phyloP scores from a whole-genome alignment of 92 coral and sea anemone species.

The Porites cylindrica region DNA sequence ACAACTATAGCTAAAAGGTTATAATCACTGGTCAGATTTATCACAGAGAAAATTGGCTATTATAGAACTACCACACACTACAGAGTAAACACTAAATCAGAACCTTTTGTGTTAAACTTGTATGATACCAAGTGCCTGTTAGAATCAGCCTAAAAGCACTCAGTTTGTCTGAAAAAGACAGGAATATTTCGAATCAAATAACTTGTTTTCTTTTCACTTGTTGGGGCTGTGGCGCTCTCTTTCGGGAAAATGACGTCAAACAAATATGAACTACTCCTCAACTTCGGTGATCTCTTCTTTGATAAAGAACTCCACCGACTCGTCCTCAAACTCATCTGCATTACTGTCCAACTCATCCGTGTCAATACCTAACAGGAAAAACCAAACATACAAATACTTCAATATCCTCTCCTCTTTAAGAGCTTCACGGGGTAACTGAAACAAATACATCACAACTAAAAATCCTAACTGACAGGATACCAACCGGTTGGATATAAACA shows the following conservation, averaged over 20 bases:
- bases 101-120: background rate
- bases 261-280: slow-evolving; percentile 71
- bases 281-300: slow-evolving; percentile 93
- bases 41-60: background rate
- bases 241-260: slow-evolving; percentile 75
- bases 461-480: too few relatives aligned
- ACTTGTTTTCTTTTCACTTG: slow-evolving; percentile 31
- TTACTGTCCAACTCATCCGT: slow-evolving; percentile 89
- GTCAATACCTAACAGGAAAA: slow-evolving; percentile 75
- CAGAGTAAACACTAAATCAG: background rate
- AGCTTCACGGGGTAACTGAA: too few relatives aligned
- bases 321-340: slow-evolving; percentile 97
- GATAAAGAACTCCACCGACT: slow-evolving; percentile 98
- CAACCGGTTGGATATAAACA: too few relatives aligned
- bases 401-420: too few relatives aligned
- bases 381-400: background rate
- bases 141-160: background rate
- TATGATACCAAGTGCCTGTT: slow-evolving; percentile 4
- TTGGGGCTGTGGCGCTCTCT: slow-evolving; percentile 11
- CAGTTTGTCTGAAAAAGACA: slow-evolving; percentile 2
- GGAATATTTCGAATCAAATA: slow-evolving; percentile 27
- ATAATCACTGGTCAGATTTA: background rate
- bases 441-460: too few relatives aligned
- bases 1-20: slow-evolving; percentile 17
- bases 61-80: background rate